Conservation (phyloP, 2,888 invertebrate species). For the Pheosia gnoma region DNA sequence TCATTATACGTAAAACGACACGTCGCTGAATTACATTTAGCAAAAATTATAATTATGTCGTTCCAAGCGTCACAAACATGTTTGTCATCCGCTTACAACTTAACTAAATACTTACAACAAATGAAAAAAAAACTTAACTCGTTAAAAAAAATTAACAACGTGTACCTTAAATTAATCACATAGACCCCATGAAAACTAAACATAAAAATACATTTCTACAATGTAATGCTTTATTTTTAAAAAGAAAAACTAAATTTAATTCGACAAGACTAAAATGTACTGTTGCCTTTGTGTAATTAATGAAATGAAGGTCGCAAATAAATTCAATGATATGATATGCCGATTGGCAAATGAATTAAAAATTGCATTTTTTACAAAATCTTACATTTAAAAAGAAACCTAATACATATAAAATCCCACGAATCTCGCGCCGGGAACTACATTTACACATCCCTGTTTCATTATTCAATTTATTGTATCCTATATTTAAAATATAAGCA, state of each 20-base stretch:
- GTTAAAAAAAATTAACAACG: slow-evolving; percentile 57
- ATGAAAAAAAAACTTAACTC: slow-evolving; percentile 70
- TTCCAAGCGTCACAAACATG: slow-evolving; percentile 33
- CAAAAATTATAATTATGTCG: slow-evolving; percentile 20
- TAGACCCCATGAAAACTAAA: slow-evolving; percentile 38
- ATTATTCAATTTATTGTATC: slow-evolving; percentile 17
- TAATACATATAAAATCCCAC: slow-evolving; percentile 25
- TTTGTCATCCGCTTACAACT: slow-evolving; percentile 38
- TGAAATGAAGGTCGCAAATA: no score
- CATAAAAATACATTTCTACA: neutral
- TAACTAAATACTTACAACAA: slow-evolving; percentile 23
- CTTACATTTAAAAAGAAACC: slow-evolving; percentile 6
- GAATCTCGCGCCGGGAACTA: slow-evolving; percentile 35
- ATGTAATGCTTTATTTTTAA: neutral
- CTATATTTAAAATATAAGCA: neutral
- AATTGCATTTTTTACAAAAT: neutral
- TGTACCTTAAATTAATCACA: slow-evolving; percentile 51
- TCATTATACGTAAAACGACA: neutral
- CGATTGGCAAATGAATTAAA: slow-evolving; percentile 25
- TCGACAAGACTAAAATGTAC: neutral
- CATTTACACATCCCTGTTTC: slow-evolving; percentile 26
- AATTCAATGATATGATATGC: neutral
- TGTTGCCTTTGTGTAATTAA: neutral
- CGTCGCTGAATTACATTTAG: slow-evolving; percentile 19
- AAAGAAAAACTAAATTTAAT: neutral